These are phyloP conservation scores for Promerops cafer DNA, from an alignment of 2,113 vertebrate species.

Conservation along the genomic window DNA sequence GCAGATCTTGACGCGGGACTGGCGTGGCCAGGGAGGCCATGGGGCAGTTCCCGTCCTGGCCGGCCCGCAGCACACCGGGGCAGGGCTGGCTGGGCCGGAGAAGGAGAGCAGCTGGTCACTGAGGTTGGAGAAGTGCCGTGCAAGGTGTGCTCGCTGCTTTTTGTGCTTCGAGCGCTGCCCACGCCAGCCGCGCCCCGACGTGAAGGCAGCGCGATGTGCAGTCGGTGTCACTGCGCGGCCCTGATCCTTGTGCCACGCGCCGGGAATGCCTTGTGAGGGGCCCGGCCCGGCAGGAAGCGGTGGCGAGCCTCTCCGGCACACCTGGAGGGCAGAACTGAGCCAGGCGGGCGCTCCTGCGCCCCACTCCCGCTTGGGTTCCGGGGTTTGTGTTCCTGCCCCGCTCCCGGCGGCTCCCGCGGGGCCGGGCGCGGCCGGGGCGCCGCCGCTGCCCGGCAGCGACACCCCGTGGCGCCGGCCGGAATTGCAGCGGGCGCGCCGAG, in stretches of 20 bases:
- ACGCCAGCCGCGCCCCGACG: fast-evolving
- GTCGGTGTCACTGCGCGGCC: fast-evolving
- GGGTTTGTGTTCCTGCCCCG: background rate
- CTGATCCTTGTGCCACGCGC: fast-evolving
- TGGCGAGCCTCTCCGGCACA: too few species aligned
- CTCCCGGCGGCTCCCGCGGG: background rate
- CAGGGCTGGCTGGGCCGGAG: background rate
- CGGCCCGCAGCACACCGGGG: fast-evolving
- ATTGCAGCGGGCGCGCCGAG: background rate
- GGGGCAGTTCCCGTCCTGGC: background rate
- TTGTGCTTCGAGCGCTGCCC: background rate
- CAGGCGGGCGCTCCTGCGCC: background rate
- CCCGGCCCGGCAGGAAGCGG: background rate
- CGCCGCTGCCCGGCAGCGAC: slow-evolving; percentile 9
- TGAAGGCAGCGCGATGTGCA: fast-evolving
- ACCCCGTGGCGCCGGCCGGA: slow-evolving; percentile 12
- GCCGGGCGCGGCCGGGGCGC: background rate
- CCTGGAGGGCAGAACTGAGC: background rate
- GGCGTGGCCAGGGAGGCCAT: background rate
- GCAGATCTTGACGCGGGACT: too few species aligned
- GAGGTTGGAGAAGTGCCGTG: background rate
- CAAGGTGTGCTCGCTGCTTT: fast-evolving
- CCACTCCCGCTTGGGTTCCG: fast-evolving
- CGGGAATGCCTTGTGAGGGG: fast-evolving
- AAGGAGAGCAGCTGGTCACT: fast-evolving